Evolutionary conservation across 2,888 invertebrate genomes (phyloP).

Genomic region (Dioctria linearis): DNA sequence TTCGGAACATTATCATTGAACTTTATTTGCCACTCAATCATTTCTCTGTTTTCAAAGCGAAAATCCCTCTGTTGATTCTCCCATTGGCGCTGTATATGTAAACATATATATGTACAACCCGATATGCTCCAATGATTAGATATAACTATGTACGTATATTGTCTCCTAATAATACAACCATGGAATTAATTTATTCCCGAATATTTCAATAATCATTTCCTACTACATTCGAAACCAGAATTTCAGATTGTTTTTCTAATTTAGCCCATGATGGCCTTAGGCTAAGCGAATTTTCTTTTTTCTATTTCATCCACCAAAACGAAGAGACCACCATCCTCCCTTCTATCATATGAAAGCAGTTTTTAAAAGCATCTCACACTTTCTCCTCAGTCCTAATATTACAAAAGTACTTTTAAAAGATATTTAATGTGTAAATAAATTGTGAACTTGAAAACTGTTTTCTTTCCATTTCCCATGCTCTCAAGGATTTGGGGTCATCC

Average conservation of each 20-base stretch:
- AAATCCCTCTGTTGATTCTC: not conserved
- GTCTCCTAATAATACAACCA: constrained; percentile 10
- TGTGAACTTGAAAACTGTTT: constrained; percentile 34
- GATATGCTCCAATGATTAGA: constrained; percentile 11
- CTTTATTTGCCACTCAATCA: not conserved
- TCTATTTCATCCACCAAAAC: too few relatives aligned
- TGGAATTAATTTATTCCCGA: constrained; percentile 33
- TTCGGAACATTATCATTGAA: too few relatives aligned
- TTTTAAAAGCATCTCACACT: not conserved
- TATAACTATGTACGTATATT: not conserved
- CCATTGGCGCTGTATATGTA: not conserved
- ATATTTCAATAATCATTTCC: constrained; percentile 32
- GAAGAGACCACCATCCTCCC: too few relatives aligned
- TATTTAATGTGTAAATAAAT: constrained; percentile 38
- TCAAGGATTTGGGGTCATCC: not conserved
- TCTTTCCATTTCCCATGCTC: constrained; percentile 35
- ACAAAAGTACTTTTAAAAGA: not conserved
- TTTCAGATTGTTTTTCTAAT: constrained; percentile 37
- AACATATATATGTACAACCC: constrained; percentile 1
- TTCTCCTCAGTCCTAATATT: not conserved
- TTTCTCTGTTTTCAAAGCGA: not conserved
- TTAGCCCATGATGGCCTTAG: constrained; percentile 1
- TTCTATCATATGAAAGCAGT: too few relatives aligned
- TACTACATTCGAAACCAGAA: constrained; percentile 1
- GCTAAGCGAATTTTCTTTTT: too few relatives aligned